Evolutionary conservation across 1,140 invertebrate genomes (phyloP), one percentile per base, ranked within the genome.

Genomic region (Myzus persicae): DNA sequence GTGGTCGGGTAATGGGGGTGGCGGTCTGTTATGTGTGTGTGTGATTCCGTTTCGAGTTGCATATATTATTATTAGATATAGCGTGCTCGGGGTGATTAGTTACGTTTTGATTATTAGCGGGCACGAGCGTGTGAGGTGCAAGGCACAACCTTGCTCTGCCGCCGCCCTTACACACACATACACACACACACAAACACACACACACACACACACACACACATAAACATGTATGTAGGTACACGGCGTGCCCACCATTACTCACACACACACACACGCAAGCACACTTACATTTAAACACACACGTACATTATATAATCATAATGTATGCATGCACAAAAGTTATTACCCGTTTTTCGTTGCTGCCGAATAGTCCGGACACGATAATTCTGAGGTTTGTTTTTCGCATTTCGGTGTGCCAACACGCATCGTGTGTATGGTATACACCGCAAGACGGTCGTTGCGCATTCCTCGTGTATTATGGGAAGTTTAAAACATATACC

Each of bases 51-150:
- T 93, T 93, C 38, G 36, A 82, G 76, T 84, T 38, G 44, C 91
- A 85, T 54, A 84, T 54, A 59, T 59, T 90, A 90, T 48, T 91
- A 91, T 91, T 46, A 91, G 59, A 92, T 40, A 54, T 93, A 54
- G 91, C 91, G 91, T 93, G 91, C 81, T 93, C 44, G 46, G 81
- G 36, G 91, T 93, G 91, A 93, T 93, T 93, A 93, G 91, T 93
- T 54, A 42, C n/a, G 91, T 85, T 84, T 93, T 51, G 91, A 85
- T 93, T 93, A 93, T 93, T 84, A 93, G 46, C 81, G 54, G 46
- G 91, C 91, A 93, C 91, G 91, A 85, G 91, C 91, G 76, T 93
- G 91, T 93, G 91, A 93, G 91, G 91, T 93, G 91, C 91, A 93
- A 51, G 91, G 91, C 91, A 93, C 91, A 85, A 85, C 91, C 76